Base-by-base conservation (phyloP, 2,888 invertebrate species). In the Sinodicranocentrus sp. region DNA sequence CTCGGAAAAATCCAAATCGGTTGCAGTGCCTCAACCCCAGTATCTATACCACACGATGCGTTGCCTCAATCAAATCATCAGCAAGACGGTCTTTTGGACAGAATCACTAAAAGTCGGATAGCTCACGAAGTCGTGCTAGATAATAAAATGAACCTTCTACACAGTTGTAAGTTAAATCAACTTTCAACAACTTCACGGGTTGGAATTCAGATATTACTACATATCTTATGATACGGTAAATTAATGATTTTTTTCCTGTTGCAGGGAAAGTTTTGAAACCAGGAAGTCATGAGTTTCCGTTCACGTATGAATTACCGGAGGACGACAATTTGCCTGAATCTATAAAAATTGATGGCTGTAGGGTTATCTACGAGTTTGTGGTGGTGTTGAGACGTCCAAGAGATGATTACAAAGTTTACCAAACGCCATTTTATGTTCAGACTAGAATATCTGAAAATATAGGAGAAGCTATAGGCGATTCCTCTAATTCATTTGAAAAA, bases 221-320 rank as follows among this genome's bases (percentile, higher is more conserved):
- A n/a, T 10, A 52, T 10, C n/a, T 52, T 52, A n/a, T n/a, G n/a
- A n/a, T n/a, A n/a, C 3, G 52, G n/a, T 3, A 52, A 17, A 52
- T 52, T 52, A 17, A 17, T 10, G 5, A 52, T 52, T 5, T n/a
- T 17, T 52, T 48, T 19, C 13, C 21, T 57, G 2, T 25, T 19
- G 5, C 61, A 84, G 86, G 86, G 86, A 84, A 82, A 65, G 86
- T 86, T 48, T 25, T 86, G 13, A 86, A 86, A 57, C 86, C 86
- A 1, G 86, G 86, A 21, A 72, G 82, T 26, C 86, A 86, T 48
- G 78, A 84, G 48, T 86, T 86, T 63, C 44, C 72, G 1, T 86
- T 86, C 63, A 78, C 72, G 0, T 84, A 59, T 17, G 28, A 15
- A 15, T 33, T 86, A 8, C 84, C 86, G 2, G 61, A 67, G 5